Base-by-base conservation (phyloP, 2,113 vertebrate genomes). In the Nothocercus julius region DNA sequence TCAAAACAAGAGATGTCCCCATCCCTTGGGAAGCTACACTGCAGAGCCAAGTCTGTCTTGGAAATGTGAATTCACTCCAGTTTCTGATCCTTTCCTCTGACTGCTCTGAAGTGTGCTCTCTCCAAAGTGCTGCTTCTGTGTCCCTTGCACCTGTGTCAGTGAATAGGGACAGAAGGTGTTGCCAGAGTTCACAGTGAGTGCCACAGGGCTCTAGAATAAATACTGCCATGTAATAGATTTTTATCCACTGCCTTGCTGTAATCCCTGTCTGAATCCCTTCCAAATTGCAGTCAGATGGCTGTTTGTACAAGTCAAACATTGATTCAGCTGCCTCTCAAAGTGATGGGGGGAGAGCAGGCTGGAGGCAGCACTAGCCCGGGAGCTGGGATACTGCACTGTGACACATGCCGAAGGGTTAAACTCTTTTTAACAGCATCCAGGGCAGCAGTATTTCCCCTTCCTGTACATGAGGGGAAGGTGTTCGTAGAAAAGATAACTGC, bases 241-340 rank as follows among this genome's bases (percentile, higher is more conserved):
- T 97, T 96, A 97, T 96, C 96, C 95, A 88, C 93, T 86, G 85
- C 92, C 64, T 93, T 82, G 72, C 90, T 3, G 3, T 97, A 97
- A 97, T 97, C 96, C 97, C 95, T 66, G 58, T 87, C 94, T 95
- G 95, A 97, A 97, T 97, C 96, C 94, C 92, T 97, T 97, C 90
- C 95, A 95, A 93, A 94, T 90, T 97, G 96, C 95, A 92, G 90
- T 88, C 87, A 82, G 92, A 90, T 19, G 16, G 93, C 92, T 97
- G 91, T 93, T 94, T 93, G 92, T 96, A 91, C 94, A 96, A 97
- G 92, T 96, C 96, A 97, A 98, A 97, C 97, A 97, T 96, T 95
- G 94, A 97, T 97, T 98, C 96, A 96, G 96, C 96, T 96, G 96
- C 93, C 76, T 96, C 68, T 93, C 25, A 82, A 92, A 96, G 87